Evolutionary conservation across 2,113 vertebrate species (phyloP).

Genomic region (Lamprotornis superbus): DNA sequence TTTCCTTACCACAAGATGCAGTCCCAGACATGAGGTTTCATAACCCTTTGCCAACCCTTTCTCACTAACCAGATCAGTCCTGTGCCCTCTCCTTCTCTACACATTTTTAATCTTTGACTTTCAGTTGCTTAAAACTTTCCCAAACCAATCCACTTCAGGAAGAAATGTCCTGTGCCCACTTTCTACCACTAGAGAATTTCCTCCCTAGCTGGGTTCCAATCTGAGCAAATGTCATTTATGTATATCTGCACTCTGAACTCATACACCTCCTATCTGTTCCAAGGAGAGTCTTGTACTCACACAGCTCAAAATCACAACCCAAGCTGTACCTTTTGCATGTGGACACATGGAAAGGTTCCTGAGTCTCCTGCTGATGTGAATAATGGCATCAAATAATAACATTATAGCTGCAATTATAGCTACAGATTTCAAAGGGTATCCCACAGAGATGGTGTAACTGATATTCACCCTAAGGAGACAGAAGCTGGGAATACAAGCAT

Average conservation of each 20-base stretch:
- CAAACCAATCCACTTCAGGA: background rate
- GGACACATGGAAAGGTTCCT: background rate
- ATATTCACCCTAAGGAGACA: background rate
- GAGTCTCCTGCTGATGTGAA: background rate
- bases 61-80: background rate
- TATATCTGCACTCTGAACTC: background rate
- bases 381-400: background rate
- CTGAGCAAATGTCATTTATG: background rate
- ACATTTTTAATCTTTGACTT: background rate
- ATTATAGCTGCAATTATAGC: background rate
- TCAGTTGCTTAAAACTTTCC: constrained; percentile 2
- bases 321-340: background rate
- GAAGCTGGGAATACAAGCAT: background rate
- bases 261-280: background rate
- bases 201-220: background rate
- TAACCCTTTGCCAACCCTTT: constrained; percentile 15
- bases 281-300: background rate
- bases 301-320: background rate
- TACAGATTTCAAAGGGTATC: background rate
- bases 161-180: background rate
- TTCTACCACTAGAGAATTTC: background rate
- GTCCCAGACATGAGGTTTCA: constrained; percentile 62
- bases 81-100: background rate
- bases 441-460: background rate
- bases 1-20: constrained; percentile 55